Evolutionary conservation across 2,797 vertebrate genomes (phyloP).

Genomic region (Bradypus variegatus): DNA sequence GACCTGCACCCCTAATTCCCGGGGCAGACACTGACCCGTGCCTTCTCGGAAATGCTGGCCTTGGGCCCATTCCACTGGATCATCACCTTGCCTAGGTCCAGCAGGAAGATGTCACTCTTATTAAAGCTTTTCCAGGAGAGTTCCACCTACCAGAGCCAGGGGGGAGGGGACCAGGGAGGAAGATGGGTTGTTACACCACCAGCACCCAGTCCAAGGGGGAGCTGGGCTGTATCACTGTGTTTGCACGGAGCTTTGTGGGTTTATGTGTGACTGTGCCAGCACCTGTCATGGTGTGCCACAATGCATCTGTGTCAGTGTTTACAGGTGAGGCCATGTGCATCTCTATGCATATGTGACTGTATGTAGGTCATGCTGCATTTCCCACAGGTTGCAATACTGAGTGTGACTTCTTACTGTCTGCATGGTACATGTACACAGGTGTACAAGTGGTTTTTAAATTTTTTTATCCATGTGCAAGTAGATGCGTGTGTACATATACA

Average conservation of each 20-base stretch:
- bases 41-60: constrained; percentile 80
- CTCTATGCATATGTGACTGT: no score
- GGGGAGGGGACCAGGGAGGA: neutral
- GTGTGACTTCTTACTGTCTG: neutral
- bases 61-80: constrained; percentile 89
- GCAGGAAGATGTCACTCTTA: constrained; percentile 82
- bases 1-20: neutral
- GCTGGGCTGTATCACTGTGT: neutral
- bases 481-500: neutral
- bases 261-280: neutral
- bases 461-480: neutral
- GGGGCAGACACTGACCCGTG: constrained; percentile 70
- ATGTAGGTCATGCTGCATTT: neutral
- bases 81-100: constrained; percentile 84
- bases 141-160: constrained; percentile 76
- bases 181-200: neutral
- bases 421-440: accelerated
- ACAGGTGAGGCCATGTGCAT: neutral
- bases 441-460: accelerated
- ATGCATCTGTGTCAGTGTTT: neutral
- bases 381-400: neutral
- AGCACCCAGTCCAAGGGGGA: neutral
- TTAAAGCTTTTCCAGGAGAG: constrained; percentile 86
- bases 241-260: neutral
- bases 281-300: neutral